Base-by-base conservation (phyloP, 1,140 invertebrate species). In the Pseudomyrmex pallidus region DNA sequence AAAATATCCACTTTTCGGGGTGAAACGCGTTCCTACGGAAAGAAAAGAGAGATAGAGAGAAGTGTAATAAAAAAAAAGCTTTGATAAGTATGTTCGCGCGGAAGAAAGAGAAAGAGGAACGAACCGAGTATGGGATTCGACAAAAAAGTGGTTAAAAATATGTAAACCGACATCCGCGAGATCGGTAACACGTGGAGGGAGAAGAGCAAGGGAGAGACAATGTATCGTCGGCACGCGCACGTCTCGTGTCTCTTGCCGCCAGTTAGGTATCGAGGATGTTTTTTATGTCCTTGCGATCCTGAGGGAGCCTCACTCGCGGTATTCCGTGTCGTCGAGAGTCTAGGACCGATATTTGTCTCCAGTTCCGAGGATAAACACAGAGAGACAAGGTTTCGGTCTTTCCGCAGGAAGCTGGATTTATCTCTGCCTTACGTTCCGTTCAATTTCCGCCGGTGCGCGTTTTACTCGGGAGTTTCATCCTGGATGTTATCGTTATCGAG, bases 131-230 rank as follows among this genome's bases (percentile, higher is more conserved):
- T 56, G 15, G 78, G 67, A 87, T 84, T 83, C 13, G 78, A 52
- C 20, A 87, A 89, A 89, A 89, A 87, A 85, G 61, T 89, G 84
- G 89, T 90, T 90, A 89, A 90, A 90, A 90, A 90, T 90, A 90
- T 90, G 89, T 87, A 90, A 90, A 89, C 86, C 84, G 74, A 85
- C 70, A 84, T 72, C 22, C 35, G 72, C 73, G 68, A 62, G 84
- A 87, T 89, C 85, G 86, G 77, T 88, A 83, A 74, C 88, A 90
- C 70, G 89, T 88, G 88, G 88, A 90, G 72, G 59, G 12, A 15
- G 63, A 15, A 76, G 83, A 68, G 52, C n/a, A 54, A 59, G 44
- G 54, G 44, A 84, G 86, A 44, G 76, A 89, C 89, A 90, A 90
- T 90, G 82, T 88, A 84, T 88, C 85, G 77, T 87, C 72, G 85